Conservation (phyloP, 2,797 vertebrate species). For the Schizopygopsis malacanthus region DNA sequence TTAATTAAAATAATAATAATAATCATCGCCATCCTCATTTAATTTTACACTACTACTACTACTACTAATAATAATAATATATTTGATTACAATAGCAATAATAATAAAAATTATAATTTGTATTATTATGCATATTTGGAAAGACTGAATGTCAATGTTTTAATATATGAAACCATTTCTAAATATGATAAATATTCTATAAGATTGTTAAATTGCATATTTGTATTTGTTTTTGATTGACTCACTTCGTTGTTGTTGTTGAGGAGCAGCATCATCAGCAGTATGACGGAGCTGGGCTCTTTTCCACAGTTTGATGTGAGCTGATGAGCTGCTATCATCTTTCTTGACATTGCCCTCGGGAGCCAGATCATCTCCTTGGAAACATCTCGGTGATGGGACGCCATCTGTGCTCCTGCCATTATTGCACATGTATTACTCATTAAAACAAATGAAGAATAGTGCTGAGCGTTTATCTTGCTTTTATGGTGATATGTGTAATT, state of each 20-base stretch:
- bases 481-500: background rate
- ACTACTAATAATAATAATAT: background rate
- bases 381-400: conserved; percentile 63
- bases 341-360: conserved; percentile 66
- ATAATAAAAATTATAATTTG: background rate
- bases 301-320: conserved; percentile 68
- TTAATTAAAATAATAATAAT: background rate
- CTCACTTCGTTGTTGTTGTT: background rate
- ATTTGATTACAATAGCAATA: background rate
- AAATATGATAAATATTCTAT: background rate
- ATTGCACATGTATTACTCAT: background rate
- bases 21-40: background rate
- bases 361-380: conserved; percentile 62
- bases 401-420: conserved; percentile 69
- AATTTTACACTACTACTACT: background rate
- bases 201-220: background rate
- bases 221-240: background rate
- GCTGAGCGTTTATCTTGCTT: background rate
- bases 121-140: background rate
- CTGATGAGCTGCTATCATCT: conserved; percentile 61
- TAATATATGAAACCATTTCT: background rate
- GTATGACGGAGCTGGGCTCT: conserved; percentile 37
- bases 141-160: background rate
- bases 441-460: background rate
- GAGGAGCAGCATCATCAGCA: background rate